Evolutionary conservation across 2,888 invertebrate genomes (phyloP).

Genomic region (Dendrolimus pini): DNA sequence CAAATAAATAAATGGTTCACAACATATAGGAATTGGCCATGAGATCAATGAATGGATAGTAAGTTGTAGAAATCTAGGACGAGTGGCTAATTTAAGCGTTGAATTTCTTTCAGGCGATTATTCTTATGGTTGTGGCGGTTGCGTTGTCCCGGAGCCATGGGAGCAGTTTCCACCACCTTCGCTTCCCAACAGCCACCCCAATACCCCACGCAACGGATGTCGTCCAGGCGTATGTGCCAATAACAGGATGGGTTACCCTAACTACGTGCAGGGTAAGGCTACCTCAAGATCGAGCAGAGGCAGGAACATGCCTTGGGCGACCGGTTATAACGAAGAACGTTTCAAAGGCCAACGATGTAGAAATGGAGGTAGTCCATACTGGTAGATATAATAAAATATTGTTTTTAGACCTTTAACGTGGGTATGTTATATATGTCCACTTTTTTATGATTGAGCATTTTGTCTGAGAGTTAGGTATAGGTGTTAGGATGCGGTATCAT

Average conservation of each 20-base stretch:
- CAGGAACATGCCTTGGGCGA: slow-evolving; percentile 58
- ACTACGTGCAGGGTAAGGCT: slow-evolving; percentile 41
- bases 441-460: too few species aligned
- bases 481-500: too few species aligned
- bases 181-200: slow-evolving; percentile 42
- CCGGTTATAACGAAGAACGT: slow-evolving; percentile 51
- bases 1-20: too few species aligned
- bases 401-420: too few species aligned
- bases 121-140: slow-evolving; percentile 49
- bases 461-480: too few species aligned
- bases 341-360: slow-evolving; percentile 58
- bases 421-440: too few species aligned
- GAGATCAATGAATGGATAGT: too few species aligned
- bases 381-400: slow-evolving; percentile 30
- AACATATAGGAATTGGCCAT: too few species aligned
- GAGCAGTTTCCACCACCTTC: slow-evolving; percentile 47
- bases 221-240: slow-evolving; percentile 52
- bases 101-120: slow-evolving; percentile 42
- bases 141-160: slow-evolving; percentile 54
- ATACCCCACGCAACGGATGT: slow-evolving; percentile 57
- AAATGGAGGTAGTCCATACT: slow-evolving; percentile 58
- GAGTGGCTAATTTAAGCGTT: too few species aligned
- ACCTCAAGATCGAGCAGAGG: slow-evolving; percentile 41
- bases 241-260: slow-evolving; percentile 33
- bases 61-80: too few species aligned